Evolutionary conservation across 2,113 vertebrate species (phyloP), one percentile per base, ranked within the genome.

Genomic region (Cyanocitta stelleri): DNA sequence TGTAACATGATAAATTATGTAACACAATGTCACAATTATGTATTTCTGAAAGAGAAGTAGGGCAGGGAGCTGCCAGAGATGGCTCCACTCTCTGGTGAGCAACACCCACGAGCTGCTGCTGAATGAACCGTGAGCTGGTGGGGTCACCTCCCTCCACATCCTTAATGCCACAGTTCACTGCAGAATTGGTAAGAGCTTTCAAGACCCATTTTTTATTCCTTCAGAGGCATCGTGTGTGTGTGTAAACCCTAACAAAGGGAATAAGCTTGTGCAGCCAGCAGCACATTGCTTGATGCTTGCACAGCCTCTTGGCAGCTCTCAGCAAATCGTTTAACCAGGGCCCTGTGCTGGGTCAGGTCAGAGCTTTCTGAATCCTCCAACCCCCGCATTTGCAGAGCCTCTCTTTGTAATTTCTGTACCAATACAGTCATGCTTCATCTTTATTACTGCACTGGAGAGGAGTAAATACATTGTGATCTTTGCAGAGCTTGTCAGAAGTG

Each of bases 11-110:
- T 90, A 85, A 95, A 91, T 96, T 94, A 97, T 93, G 56, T 94
- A 97, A 95, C 32, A 7, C 52, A 43, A 58, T 88, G 96, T 92
- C 94, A 95, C 95, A 91, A 44, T 90, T 87, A 80, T 62, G 68
- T 56, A 72, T 94, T 82, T 90, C 72, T 95, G 93, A 95, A 95
- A 88, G 77, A 85, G 92, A 96, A 97, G 43, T 93, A 96, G 95
- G 92, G 90, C 96, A 97, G 75, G 72, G 68, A 96, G 85, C 87
- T 96, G 95, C 93, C 79, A 52, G 82, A 62, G 89, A 90, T 0
- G 1, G 56, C 94, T 88, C 33, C 0, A 3, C 39, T 86, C 85
- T 63, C 85, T 1, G 16, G 43, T 59, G 82, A 86, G 93, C 79
- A 88, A 55, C 85, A 68, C 72, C 87, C 72, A 39, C 2, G 2